Percentiles rank a stretch among this genome's conserved stretches.
Conservation (phyloP, 1,140 invertebrate species). For the Aporrectodea caliginosa region DNA sequence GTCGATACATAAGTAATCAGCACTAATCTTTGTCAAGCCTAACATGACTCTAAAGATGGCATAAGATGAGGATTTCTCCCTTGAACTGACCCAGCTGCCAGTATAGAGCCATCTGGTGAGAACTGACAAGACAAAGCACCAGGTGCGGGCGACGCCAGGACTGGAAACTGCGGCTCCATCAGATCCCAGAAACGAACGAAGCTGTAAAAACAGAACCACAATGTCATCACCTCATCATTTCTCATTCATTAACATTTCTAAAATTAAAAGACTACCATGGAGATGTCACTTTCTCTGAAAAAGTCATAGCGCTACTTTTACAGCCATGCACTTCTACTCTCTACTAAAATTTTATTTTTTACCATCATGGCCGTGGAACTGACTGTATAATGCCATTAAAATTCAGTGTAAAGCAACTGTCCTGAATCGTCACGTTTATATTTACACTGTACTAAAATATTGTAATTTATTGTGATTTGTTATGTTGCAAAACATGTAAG, state of each 20-base stretch:
- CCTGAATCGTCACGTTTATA: too few relatives aligned
- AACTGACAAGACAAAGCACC: not conserved
- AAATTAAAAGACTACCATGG: not conserved
- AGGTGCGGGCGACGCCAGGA: not conserved
- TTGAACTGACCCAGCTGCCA: not conserved
- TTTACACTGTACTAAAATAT: too few relatives aligned
- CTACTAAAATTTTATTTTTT: too few relatives aligned
- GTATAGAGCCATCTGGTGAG: not conserved
- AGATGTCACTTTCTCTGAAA: not conserved
- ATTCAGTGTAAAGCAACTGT: too few relatives aligned
- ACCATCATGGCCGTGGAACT: too few relatives aligned
- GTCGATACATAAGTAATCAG: not conserved
- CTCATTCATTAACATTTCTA: not conserved
- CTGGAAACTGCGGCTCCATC: not conserved
- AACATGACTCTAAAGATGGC: not conserved
- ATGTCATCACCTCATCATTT: too few relatives aligned
- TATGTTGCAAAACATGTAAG: not conserved
- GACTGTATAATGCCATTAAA: too few relatives aligned
- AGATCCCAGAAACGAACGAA: not conserved
- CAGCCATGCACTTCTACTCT: too few relatives aligned
- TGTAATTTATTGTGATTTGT: not conserved
- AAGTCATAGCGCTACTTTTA: not conserved
- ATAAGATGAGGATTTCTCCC: not conserved
- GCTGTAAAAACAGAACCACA: too few relatives aligned
- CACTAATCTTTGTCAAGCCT: not conserved